Percentiles rank a stretch among this genome's conserved stretches.
Evolutionary conservation across 2,797 vertebrate species (phyloP).

Genomic region (Phalanger gymnotis): DNA sequence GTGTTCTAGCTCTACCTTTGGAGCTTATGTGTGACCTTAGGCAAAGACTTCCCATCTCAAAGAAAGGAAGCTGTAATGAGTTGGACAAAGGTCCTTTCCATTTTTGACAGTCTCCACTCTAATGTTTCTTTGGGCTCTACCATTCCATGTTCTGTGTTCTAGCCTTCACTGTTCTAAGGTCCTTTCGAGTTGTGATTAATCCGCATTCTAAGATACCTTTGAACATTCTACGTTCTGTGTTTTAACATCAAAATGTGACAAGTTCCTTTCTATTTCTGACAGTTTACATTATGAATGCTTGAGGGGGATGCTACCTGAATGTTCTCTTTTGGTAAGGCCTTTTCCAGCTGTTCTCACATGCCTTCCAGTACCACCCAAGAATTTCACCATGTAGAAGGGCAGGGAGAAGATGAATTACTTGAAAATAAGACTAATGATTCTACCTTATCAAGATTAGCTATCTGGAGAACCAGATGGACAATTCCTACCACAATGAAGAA

Average conservation of each 20-base stretch:
- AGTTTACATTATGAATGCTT: background rate
- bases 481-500: slow-evolving; percentile 5
- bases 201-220: background rate
- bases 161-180: background rate
- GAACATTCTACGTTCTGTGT: background rate
- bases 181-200: background rate
- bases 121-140: background rate
- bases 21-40: background rate
- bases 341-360: background rate
- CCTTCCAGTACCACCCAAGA: background rate
- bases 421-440: background rate
- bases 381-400: background rate
- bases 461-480: slow-evolving; percentile 15
- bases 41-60: background rate
- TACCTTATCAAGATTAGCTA: background rate
- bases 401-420: background rate
- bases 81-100: background rate
- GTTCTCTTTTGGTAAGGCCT: background rate
- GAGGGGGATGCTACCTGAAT: background rate
- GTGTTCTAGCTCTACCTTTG: background rate
- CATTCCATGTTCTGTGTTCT: background rate
- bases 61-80: background rate
- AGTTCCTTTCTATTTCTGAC: background rate
- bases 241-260: background rate
- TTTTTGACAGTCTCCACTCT: background rate